Conservation (phyloP, 2,113 vertebrate species). For the Forbesichthys agassizii region DNA sequence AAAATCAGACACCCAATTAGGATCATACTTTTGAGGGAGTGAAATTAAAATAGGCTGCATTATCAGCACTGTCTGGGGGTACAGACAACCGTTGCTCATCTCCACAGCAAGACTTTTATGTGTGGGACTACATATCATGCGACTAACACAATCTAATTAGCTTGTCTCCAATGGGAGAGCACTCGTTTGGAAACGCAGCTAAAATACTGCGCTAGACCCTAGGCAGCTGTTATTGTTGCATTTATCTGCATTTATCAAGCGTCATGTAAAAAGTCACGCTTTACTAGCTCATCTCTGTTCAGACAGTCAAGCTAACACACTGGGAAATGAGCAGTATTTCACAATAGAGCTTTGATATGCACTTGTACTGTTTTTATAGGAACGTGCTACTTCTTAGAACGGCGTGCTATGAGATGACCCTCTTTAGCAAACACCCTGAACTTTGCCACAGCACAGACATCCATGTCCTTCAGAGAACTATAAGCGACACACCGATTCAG, state of each 20-base stretch:
- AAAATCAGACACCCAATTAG: constrained; percentile 76
- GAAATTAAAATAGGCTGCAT: constrained; percentile 66
- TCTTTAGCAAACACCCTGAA: constrained; percentile 54
- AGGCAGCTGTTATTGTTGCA: constrained; percentile 64
- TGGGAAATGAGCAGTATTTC: constrained; percentile 71
- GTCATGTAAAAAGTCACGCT: constrained; percentile 55
- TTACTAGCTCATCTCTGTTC: constrained; percentile 69
- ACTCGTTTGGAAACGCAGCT: constrained; percentile 56
- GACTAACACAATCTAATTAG: constrained; percentile 77
- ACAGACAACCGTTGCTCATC: constrained; percentile 61
- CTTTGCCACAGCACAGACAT: constrained; percentile 54
- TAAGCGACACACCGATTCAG: constrained; percentile 46
- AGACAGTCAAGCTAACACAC: constrained; percentile 70
- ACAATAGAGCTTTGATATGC: constrained; percentile 58
- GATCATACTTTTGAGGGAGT: constrained; percentile 66
- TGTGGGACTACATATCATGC: constrained; percentile 65
- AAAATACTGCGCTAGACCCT: constrained; percentile 53
- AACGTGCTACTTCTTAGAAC: constrained; percentile 57
- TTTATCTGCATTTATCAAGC: constrained; percentile 72
- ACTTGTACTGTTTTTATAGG: constrained; percentile 55
- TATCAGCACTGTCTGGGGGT: constrained; percentile 68
- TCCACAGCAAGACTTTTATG: constrained; percentile 65
- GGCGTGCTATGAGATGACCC: constrained; percentile 49
- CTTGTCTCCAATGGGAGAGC: constrained; percentile 62
- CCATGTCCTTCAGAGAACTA: constrained; percentile 44